phyloP scores from a whole-genome alignment of 2,113 vertebrate genomes.

The Scortum barcoo region DNA sequence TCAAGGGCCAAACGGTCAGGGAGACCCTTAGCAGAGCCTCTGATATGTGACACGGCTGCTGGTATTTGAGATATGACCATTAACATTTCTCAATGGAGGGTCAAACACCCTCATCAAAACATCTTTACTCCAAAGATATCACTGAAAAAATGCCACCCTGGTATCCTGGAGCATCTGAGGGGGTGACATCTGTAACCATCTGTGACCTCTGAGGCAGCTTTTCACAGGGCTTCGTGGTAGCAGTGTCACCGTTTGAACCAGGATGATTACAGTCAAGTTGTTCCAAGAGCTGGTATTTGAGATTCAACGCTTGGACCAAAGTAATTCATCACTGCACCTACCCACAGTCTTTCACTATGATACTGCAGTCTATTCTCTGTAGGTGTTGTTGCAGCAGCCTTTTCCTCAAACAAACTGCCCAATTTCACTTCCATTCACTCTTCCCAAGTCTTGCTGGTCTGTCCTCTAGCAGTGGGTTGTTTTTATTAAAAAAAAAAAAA shows the following conservation, averaged over 20 bases:
- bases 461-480: not conserved
- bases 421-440: not conserved
- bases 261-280: not conserved
- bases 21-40: not conserved
- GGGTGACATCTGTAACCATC: too few species aligned
- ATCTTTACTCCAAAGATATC: not conserved
- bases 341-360: not conserved
- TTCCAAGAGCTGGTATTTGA: not conserved
- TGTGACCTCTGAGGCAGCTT: not conserved
- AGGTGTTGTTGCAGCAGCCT: not conserved
- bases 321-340: not conserved
- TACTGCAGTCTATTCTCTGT: not conserved
- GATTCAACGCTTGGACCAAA: not conserved
- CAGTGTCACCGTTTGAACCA: not conserved
- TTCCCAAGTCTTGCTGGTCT: not conserved
- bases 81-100: not conserved
- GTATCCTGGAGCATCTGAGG: not conserved
- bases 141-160: not conserved
- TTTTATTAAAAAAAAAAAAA: not conserved
- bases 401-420: conserved; percentile 9
- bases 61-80: not conserved
- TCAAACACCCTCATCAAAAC: not conserved
- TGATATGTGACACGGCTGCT: not conserved
- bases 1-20: not conserved
- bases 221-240: not conserved